phyloP scores from a whole-genome alignment of 2,888 invertebrate species.

The Hofmannophila pseudospretella region DNA sequence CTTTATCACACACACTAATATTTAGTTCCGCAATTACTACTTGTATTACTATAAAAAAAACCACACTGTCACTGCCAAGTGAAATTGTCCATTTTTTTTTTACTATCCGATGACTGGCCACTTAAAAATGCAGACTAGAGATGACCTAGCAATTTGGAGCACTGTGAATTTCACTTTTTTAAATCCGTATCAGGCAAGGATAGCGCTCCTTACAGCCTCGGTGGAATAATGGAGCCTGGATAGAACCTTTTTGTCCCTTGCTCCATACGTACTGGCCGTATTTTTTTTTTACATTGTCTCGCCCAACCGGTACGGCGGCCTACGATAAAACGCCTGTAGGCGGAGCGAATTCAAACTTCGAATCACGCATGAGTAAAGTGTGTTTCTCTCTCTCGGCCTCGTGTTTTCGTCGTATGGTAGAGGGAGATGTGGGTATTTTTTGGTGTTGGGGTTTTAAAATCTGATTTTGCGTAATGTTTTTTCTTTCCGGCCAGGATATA shows the following conservation, averaged over 20 bases:
- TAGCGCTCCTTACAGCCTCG: conserved; percentile 50
- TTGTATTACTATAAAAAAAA: conserved; percentile 21
- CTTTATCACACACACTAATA: conserved; percentile 23
- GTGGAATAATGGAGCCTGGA: conserved; percentile 48
- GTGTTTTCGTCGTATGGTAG: conserved; percentile 11
- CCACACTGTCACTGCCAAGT: conserved; percentile 41
- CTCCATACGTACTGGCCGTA: conserved; percentile 38
- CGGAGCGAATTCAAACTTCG: conserved; percentile 29
- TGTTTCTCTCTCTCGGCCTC: conserved; percentile 28
- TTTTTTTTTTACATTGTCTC: conserved; percentile 59
- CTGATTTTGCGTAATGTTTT: conserved; percentile 33
- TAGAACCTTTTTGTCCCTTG: conserved; percentile 63
- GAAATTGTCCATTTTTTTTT: conserved; percentile 40
- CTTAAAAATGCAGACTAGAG: conserved; percentile 26
- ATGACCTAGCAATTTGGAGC: conserved; percentile 45
- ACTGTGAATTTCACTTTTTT: conserved; percentile 52
- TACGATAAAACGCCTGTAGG: conserved; percentile 41
- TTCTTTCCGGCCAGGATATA: conserved; percentile 29
- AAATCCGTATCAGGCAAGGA: conserved; percentile 38
- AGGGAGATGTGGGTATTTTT: conserved; percentile 27
- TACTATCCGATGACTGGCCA: conserved; percentile 35
- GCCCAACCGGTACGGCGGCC: conserved; percentile 49
- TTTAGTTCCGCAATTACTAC: conserved; percentile 22
- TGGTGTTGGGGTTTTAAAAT: conserved; percentile 13
- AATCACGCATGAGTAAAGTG: conserved; percentile 8